Conservation (phyloP, 2,113 vertebrate species). For the Tragelaphus strepsiceros region DNA sequence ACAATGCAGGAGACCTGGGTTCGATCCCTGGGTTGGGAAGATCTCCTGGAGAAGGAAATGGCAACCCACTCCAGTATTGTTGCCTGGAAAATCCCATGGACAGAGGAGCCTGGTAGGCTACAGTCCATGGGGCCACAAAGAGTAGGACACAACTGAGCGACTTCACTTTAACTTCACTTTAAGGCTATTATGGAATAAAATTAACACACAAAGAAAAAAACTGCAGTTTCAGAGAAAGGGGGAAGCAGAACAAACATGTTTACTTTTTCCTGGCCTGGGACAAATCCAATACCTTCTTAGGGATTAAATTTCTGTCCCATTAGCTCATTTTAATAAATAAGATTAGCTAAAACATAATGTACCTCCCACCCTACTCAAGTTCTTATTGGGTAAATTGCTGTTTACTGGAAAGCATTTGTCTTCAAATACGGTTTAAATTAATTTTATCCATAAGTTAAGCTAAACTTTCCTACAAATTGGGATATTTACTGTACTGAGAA, state of each 20-base stretch:
- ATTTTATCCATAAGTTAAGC: not conserved
- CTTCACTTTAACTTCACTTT: too few species aligned
- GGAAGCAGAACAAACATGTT: not conserved
- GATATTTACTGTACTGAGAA: not conserved
- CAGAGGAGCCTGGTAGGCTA: too few species aligned
- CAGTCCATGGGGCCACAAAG: too few species aligned
- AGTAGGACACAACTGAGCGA: too few species aligned
- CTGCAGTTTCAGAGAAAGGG: not conserved
- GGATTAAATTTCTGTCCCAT: not conserved
- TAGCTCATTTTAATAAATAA: not conserved
- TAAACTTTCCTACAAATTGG: not conserved
- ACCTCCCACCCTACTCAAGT: not conserved
- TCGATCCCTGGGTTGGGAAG: too few species aligned
- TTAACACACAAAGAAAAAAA: not conserved
- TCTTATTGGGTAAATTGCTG: not conserved
- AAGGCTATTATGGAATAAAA: not conserved
- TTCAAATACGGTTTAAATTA: not conserved
- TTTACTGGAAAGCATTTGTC: not conserved
- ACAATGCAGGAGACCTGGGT: too few species aligned
- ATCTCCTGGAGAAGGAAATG: too few species aligned
- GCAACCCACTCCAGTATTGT: too few species aligned
- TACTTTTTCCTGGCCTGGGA: not conserved
- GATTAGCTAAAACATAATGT: not conserved
- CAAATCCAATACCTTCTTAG: not conserved
- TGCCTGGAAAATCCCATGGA: too few species aligned